These are phyloP conservation scores for Acheta domesticus DNA, from an alignment of 2,888 invertebrate genomes.

Conservation along the genomic window DNA sequence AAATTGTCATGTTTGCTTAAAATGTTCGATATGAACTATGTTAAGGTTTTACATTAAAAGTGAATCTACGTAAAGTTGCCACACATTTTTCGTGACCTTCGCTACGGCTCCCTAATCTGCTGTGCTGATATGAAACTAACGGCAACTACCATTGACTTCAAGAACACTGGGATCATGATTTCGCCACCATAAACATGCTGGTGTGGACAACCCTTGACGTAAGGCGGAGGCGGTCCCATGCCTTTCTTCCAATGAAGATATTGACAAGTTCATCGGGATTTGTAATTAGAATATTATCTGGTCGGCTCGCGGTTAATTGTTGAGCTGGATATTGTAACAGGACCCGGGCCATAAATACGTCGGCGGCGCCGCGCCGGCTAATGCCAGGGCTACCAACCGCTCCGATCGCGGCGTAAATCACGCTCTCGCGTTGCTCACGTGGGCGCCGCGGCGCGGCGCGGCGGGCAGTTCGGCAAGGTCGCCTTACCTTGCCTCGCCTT, in stretches of 20 bases:
- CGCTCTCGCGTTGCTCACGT: background rate
- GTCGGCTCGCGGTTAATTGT: background rate
- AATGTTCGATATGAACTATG: too few species aligned
- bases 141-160: too few species aligned
- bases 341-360: constrained; percentile 7
- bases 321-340: constrained; percentile 1
- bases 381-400: constrained; percentile 7
- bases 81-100: too few species aligned
- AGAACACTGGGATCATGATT: too few species aligned
- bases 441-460: background rate
- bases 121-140: too few species aligned
- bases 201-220: background rate
- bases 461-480: background rate
- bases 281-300: background rate
- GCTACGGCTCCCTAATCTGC: too few species aligned
- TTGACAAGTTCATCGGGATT: constrained; percentile 9
- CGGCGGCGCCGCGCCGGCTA: background rate
- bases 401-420: constrained; percentile 5
- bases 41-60: too few species aligned
- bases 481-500: background rate
- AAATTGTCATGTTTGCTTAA: too few species aligned
- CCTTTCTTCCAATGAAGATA: background rate
- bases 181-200: too few species aligned
- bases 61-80: too few species aligned
- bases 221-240: background rate